Evolutionary conservation across 2,797 vertebrate species (phyloP).

Genomic region (Dendrocincla fuliginosa): DNA sequence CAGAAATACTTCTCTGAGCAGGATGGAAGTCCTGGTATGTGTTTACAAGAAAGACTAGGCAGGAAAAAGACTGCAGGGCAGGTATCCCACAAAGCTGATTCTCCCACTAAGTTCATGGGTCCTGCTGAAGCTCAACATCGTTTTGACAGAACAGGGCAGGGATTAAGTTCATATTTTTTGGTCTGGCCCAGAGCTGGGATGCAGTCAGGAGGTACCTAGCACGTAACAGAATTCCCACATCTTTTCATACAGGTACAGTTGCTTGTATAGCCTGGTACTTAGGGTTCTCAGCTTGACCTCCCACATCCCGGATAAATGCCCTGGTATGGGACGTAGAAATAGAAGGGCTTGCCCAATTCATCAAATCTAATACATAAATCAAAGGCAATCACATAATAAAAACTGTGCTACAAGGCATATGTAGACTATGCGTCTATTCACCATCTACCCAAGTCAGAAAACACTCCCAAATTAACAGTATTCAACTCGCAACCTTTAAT

Average conservation of each 20-base stretch:
- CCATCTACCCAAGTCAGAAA: neutral
- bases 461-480: neutral
- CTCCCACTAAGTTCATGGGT: neutral
- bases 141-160: neutral
- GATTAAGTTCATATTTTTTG: neutral
- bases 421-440: neutral
- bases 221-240: fast-evolving
- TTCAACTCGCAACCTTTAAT: neutral
- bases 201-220: neutral
- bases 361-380: neutral
- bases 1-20: neutral
- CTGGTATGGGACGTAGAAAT: neutral
- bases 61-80: neutral
- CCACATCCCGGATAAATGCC: neutral
- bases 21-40: neutral
- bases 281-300: neutral
- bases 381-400: neutral
- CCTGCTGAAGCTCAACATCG: neutral
- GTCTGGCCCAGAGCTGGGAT: neutral
- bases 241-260: neutral
- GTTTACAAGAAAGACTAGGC: neutral
- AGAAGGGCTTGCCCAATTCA: neutral
- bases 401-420: neutral
- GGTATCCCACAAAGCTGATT: neutral
- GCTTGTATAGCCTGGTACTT: neutral